phyloP scores from a whole-genome alignment of 2,888 invertebrate genomes.

The Agrochola lychnidis region DNA sequence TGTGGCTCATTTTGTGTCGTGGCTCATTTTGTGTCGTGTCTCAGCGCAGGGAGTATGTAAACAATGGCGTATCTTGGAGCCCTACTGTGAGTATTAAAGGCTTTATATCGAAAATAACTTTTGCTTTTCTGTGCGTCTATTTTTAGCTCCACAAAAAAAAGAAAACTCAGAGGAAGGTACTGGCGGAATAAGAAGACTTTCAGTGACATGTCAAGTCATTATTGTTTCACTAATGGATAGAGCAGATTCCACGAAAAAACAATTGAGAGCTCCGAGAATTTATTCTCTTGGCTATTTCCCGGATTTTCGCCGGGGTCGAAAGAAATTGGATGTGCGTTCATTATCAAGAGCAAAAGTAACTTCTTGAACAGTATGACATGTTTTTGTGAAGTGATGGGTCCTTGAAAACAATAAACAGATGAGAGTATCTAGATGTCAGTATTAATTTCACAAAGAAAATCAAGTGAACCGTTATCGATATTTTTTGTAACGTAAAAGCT shows the following conservation, averaged over 20 bases:
- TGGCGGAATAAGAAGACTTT: conserved; percentile 8
- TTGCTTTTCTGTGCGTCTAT: not conserved
- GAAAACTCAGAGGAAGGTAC: not conserved
- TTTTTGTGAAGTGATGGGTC: not conserved
- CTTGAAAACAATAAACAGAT: conserved; percentile 5
- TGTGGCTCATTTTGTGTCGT: conserved; percentile 41
- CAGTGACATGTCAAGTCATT: conserved; percentile 46
- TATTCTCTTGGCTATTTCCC: conserved; percentile 28
- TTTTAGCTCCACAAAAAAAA: conserved; percentile 1
- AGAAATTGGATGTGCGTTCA: conserved; percentile 24
- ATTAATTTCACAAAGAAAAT: conserved; percentile 45
- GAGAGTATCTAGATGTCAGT: conserved; percentile 16
- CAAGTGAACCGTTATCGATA: conserved; percentile 33
- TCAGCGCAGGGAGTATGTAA: conserved; percentile 42
- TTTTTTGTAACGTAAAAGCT: conserved; percentile 52
- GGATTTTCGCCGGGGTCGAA: conserved; percentile 6
- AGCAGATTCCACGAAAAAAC: conserved; percentile 42
- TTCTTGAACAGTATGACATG: conserved; percentile 13
- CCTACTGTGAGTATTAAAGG: not conserved
- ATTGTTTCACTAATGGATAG: conserved; percentile 46
- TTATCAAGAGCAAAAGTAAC: conserved; percentile 18
- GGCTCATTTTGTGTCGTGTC: conserved; percentile 31
- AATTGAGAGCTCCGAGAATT: conserved; percentile 35
- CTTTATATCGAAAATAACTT: conserved; percentile 2
- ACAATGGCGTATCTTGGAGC: conserved; percentile 24